Base-by-base conservation (phyloP, 1,140 invertebrate genomes). In the Thaumatotibia leucotreta region DNA sequence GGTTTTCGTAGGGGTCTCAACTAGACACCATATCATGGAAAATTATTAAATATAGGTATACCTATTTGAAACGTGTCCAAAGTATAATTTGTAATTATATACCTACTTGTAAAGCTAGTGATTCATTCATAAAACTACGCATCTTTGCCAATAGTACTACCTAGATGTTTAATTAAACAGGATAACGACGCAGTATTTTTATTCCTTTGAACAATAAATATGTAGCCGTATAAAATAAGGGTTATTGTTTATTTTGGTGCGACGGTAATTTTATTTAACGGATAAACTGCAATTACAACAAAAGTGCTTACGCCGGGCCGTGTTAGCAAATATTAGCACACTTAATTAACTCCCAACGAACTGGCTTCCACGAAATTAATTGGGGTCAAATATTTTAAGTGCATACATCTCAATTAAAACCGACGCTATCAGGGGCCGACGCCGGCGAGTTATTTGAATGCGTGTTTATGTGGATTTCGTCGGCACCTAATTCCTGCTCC, bases 361-460 rank as follows among this genome's bases (percentile, higher is more conserved):
- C 74, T 77, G 77, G 72, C 75, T 88, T 89, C 83, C 79, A 84
- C 76, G 87, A 89, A 87, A 83, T 82, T 84, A 86, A 89, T 86
- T 87, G 79, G 80, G 87, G 84, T 82, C 81, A 88, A 86, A 87
- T 79, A 88, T 84, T 88, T 86, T 83, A 77, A 79, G 79, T 86
- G 84, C 81, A 86, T 83, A 85, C 80, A 74, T 84, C 79, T 88
- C 80, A 88, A 86, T 86, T 86, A 80, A 81, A 79, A 62, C 50
- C 69, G 73, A 77, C 75, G 75, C 66, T 69, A 64, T 58, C 69
- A 61, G 66, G 66, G 70, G 65, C 69, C 75, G 68, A 72, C 68
- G 64, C 64, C 66, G 52, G 63, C 62, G 62, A 61, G 31, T 66
- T 62, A 62, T 69, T 65, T 64, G 49, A 70, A 66, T 61, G 63